Percentiles rank a stretch among this genome's conserved stretches.
phyloP scores from a whole-genome alignment of 2,113 vertebrate species.

The Phrynosoma platyrhinos region DNA sequence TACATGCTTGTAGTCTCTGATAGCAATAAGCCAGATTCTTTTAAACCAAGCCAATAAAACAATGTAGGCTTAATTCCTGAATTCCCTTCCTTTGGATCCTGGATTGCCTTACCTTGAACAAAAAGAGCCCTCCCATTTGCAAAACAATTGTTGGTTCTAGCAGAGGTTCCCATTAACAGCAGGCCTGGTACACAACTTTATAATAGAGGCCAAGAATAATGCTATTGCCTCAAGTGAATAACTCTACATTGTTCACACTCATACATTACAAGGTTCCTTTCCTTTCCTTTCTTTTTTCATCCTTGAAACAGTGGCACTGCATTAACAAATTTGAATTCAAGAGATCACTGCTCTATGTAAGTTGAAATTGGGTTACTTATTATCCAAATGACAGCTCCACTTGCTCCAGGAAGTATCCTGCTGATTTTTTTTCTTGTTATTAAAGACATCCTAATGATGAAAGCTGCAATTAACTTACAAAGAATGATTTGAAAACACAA shows the following conservation, averaged over 20 bases:
- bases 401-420: constrained; percentile 34
- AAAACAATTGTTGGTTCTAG: neutral
- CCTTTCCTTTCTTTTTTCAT: neutral
- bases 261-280: neutral
- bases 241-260: neutral
- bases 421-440: constrained; percentile 46
- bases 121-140: no score
- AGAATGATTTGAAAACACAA: neutral
- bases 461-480: constrained; percentile 36
- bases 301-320: neutral
- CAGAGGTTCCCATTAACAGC: neutral
- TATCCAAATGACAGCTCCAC: constrained; percentile 48
- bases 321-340: constrained; percentile 35
- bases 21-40: no score
- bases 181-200: neutral
- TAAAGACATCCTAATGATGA: constrained; percentile 23
- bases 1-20: no score
- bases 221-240: neutral
- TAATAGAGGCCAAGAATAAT: neutral
- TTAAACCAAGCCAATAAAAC: no score
- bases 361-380: constrained; percentile 45
- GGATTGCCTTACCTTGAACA: no score
- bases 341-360: constrained; percentile 52
- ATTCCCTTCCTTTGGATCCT: no score
- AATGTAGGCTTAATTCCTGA: no score